Base-by-base conservation (phyloP, 2,888 invertebrate genomes). In the Tiliacea aurago region DNA sequence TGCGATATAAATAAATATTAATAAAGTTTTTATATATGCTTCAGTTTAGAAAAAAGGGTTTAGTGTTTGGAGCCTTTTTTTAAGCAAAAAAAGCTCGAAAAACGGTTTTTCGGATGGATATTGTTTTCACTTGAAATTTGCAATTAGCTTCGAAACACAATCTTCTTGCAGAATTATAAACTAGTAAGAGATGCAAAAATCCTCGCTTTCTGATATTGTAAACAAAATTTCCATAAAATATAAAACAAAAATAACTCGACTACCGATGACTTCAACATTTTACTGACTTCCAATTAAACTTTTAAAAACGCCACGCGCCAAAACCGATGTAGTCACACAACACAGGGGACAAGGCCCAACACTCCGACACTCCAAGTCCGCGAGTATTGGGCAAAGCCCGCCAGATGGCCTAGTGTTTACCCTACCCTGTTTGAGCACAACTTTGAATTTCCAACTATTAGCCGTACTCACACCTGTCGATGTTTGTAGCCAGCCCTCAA, bases 401-500 rank as follows among this genome's bases (percentile, higher is more conserved):
- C 91, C 96, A 96, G 96, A 96, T 96, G 96, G 95, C 93, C 91
- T 93, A 96, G 96, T 96, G 96, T 96, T 96, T 96, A 91, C 77
- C 47, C 47, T 67, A 66, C 94, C 78, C 92, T 92, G 93, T 94
- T 95, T 92, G 93, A 93, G 92, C 88, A 91, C 91, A 94, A 96
- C 93, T 96, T 95, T 95, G 96, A 95, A 95, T 94, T 96, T 94
- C 91, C 90, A 95, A 95, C 96, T 95, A 94, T 94, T 94, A 93
- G 91, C 91, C 90, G 86, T 82, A 86, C 90, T 88, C 90, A 90
- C 95, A 95, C 96, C 96, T 95, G 96, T 93, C 94, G 89, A 85
- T 93, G 92, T 94, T 95, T 93, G 87, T 87, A 77, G 85, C 87
- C 86, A 77, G 85, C 87, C 86, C 81, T 76, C 76, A 86, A 86